A percentile compares a stretch with the other conserved stretches of the same genome.
These are phyloP conservation scores for Hermatobates lingyangjiaoensis DNA, from an alignment of 1,140 invertebrate species.

Conservation along the genomic window DNA sequence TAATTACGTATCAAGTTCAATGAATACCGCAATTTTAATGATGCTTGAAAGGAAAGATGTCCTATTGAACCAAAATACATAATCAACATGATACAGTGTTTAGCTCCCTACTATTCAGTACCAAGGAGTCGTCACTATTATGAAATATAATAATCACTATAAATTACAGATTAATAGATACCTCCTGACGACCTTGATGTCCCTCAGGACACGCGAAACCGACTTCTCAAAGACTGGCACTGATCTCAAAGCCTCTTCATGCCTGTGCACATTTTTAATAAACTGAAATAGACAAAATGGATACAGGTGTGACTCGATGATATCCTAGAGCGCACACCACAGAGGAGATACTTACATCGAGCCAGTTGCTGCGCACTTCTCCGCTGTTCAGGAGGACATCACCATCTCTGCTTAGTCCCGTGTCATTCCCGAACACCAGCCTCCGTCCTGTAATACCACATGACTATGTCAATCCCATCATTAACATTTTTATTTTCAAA, in stretches of 20 bases:
- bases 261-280: slow-evolving; percentile 59
- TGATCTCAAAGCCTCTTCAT: slow-evolving; percentile 47
- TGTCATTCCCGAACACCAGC: slow-evolving; percentile 68
- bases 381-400: slow-evolving; percentile 73
- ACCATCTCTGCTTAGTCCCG: slow-evolving; percentile 71
- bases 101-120: too few relatives aligned
- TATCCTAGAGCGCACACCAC: not conserved
- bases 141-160: too few relatives aligned
- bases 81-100: too few relatives aligned
- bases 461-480: too few relatives aligned
- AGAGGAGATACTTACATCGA: slow-evolving; percentile 42
- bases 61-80: too few relatives aligned
- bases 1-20: too few relatives aligned
- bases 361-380: slow-evolving; percentile 77
- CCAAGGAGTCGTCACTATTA: not conserved
- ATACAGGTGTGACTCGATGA: not conserved
- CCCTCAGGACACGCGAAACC: slow-evolving; percentile 53
- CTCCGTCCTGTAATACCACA: slow-evolving; percentile 42
- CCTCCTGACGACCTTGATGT: slow-evolving; percentile 68
- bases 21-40: too few relatives aligned
- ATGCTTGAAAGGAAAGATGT: too few relatives aligned
- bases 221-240: slow-evolving; percentile 69
- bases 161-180: slow-evolving; percentile 23
- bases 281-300: slow-evolving; percentile 30
- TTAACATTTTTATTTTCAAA: too few relatives aligned